phyloP scores from a whole-genome alignment of 2,113 vertebrate genomes.

The Myiagra hebetior region DNA sequence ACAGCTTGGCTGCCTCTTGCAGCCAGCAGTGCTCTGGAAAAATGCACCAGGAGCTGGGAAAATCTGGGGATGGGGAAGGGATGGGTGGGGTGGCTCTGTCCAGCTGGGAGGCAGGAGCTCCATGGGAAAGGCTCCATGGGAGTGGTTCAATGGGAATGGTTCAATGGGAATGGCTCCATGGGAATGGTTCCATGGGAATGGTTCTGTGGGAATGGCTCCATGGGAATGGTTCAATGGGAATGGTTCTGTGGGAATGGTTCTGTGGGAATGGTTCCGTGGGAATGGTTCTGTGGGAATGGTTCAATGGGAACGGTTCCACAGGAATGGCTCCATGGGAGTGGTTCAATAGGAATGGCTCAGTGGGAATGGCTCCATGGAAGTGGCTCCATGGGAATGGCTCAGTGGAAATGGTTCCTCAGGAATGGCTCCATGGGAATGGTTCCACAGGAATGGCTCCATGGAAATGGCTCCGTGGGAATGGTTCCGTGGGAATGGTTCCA shows the following conservation, averaged over 20 bases:
- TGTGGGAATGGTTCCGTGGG: no score
- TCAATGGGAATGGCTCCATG: rapidly evolving
- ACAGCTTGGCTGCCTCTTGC: not conserved
- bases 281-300: rapidly evolving
- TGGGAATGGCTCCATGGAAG: rapidly evolving
- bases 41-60: not conserved
- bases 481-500: rapidly evolving
- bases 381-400: not conserved
- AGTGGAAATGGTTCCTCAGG: rapidly evolving
- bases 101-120: not conserved
- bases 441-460: rapidly evolving
- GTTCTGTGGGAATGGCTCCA: rapidly evolving
- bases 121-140: no score
- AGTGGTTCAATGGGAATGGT: no score
- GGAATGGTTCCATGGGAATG: rapidly evolving
- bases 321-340: not conserved
- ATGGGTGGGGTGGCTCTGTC: not conserved
- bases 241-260: rapidly evolving
- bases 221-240: rapidly evolving
- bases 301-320: rapidly evolving
- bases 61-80: not conserved
- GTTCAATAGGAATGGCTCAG: rapidly evolving
- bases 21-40: not conserved
- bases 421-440: not conserved
- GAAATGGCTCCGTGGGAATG: not conserved